Base-by-base conservation (phyloP, 2,797 vertebrate genomes). In the Tadarida brasiliensis region DNA sequence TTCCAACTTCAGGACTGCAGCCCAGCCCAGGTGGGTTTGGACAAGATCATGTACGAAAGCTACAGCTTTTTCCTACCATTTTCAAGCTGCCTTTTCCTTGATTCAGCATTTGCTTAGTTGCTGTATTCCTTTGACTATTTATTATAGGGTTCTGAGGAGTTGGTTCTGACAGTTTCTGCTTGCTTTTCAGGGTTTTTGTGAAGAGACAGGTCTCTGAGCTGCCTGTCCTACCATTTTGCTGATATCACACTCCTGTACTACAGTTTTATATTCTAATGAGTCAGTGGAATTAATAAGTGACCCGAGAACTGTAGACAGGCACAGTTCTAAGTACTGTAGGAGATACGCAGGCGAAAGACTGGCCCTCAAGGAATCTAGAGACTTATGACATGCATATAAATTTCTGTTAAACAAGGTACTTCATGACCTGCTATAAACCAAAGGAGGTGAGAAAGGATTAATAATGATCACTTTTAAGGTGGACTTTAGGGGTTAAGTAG, bases 241-340 rank as follows among this genome's bases (percentile, higher is more conserved):
- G 57, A 70, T 65, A 51, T 17, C 16, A 26, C 33, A 82, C 3
- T 12, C 28, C 10, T 83, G 1, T 73, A 54, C 0, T 70, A 5
- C 16, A 83, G 49, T 77, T 93, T 93, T 83, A 65, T 86, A 47
- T 86, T 95, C 33, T 87, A 84, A 87, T 19, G 24, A 93, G 22
- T 33, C 26, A 57, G 19, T 47, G 3, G 8, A 76, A 81, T 90
- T 63, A 87, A 28, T 82, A 94, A 88, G 44, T 59, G 71, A 74
- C 15, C 51, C 56, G 26, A 26, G 33, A 95, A 81, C 65, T 85
- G 19, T n/a, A 82, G 67, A 57, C 28, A 61, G 8, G 12, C 5
- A 20, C 57, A 68, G 26, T 24, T 39, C 22, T 81, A 80, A 76
- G 30, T 67, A 61, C 24, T 47, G 1, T 35, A 87, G 87, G 33